Base-by-base conservation (phyloP, 2,797 vertebrate genomes). In the Paguma larvata region DNA sequence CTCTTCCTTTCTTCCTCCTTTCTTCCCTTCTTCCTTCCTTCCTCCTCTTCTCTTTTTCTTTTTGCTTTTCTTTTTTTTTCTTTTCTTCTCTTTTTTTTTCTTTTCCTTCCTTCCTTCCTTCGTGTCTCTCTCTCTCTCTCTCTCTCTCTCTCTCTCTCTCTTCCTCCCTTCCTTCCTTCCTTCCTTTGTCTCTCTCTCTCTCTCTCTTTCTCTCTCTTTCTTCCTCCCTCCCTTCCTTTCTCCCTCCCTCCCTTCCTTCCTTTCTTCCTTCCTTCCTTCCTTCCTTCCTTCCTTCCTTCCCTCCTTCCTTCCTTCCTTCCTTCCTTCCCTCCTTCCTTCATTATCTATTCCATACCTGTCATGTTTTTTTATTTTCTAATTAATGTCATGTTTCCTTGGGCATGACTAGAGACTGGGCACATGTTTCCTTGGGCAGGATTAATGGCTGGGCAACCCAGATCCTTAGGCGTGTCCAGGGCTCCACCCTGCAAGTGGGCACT, bases 1-100 rank as follows among this genome's bases (percentile, higher is more conserved):
- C 56, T 18, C 56, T 18, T 18, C 15, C 16, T 5, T 53, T 53
- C 16, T 53, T 53, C 48, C 48, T 14, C 1, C 51, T 15, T 53
- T 16, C 51, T 53, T 53, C 16, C 16, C 32, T 16, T 67, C 32
- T 53, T 53, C 3, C 21, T 9, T 59, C 13, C 48, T 4, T 15
- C 13, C 14, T 14, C 14, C 48, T 14, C 13, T 14, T 4, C 3
- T 4, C 15, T 14, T 4, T 3, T 51, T 14, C 3, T 1, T 48
- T 41, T 0, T 6, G n/a, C 23, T 34, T 27, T 65, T 3, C 62
- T 21, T 19, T 18, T 21, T 75, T 85, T 41, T 0, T 6, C 27
- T 34, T 32, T 46, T 3, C 62, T 68, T 11, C 38, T 38, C 38
- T 16, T 19, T 32, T 32, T 32, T 62, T 25, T 38, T 38, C 38